Percentiles rank a stretch among this genome's conserved stretches.
These are phyloP conservation scores for Neostethus bicornis DNA, from an alignment of 2,797 vertebrate species.

Conservation along the genomic window DNA sequence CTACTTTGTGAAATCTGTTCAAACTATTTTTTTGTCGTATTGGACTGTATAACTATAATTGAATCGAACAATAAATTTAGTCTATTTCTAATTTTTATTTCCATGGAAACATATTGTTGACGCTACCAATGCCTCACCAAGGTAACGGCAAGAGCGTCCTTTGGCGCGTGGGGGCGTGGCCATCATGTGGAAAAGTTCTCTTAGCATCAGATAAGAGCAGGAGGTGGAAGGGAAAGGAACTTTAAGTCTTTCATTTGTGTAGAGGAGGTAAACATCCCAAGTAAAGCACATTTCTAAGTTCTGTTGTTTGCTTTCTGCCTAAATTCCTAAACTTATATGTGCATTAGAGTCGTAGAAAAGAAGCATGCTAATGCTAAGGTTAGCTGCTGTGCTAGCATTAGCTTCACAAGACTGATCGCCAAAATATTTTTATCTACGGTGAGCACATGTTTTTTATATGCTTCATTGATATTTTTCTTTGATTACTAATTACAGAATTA, in stretches of 20 bases:
- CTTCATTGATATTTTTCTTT: background rate
- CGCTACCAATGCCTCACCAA: conserved; percentile 23
- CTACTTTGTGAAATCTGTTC: too few relatives aligned
- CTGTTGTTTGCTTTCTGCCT: too few relatives aligned
- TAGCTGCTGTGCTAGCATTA: conserved; percentile 24
- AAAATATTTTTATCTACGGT: background rate
- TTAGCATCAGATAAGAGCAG: too few relatives aligned
- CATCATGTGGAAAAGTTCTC: conserved; percentile 52
- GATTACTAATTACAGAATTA: background rate
- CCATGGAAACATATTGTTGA: too few relatives aligned
- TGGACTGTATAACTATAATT: too few relatives aligned
- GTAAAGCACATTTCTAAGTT: background rate
- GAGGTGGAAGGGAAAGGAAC: background rate
- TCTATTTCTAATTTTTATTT: too few relatives aligned
- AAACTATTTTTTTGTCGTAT: too few relatives aligned
- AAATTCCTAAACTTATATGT: too few relatives aligned
- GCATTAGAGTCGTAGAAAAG: background rate
- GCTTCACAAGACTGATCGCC: background rate
- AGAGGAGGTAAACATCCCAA: background rate
- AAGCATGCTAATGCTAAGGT: background rate
- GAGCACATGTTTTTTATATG: background rate
- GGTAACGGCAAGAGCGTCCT: conserved; percentile 48
- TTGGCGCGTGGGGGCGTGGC: conserved; percentile 41
- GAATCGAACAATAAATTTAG: too few relatives aligned
- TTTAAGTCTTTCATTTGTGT: background rate